A percentile compares a stretch with the other conserved stretches of the same genome.
These are phyloP conservation scores for Leptodirus hochenwartii DNA, from an alignment of 2,888 invertebrate species.

Conservation along the genomic window DNA sequence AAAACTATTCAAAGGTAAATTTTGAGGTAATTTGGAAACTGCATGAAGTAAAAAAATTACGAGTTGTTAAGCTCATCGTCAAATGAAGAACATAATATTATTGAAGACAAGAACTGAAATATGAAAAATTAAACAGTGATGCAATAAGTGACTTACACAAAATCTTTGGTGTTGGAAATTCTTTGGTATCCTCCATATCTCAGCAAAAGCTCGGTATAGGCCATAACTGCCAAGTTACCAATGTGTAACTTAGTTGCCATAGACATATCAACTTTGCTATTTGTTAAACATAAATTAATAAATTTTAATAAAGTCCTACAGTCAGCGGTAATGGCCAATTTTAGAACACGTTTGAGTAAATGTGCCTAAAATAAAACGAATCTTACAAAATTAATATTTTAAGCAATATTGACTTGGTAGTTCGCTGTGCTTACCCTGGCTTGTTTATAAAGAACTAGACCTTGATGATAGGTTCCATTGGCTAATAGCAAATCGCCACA, in stretches of 20 bases:
- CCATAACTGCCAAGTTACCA: constrained; percentile 44
- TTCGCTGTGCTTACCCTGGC: too few species aligned
- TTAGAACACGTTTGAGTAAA: constrained; percentile 38
- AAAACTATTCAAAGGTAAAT: too few species aligned
- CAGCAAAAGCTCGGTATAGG: constrained; percentile 37
- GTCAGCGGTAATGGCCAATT: constrained; percentile 41
- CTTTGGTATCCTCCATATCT: constrained; percentile 24
- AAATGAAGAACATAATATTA: too few species aligned
- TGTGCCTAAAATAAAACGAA: too few species aligned
- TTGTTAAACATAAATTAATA: constrained; percentile 34
- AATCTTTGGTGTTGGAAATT: constrained; percentile 27
- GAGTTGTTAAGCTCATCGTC: too few species aligned
- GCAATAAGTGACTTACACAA: constrained; percentile 29
- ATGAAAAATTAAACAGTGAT: too few species aligned
- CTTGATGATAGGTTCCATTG: constrained; percentile 54
- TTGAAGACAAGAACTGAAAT: too few species aligned
- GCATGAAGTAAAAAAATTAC: too few species aligned
- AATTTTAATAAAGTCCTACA: constrained; percentile 39
- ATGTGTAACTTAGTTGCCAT: constrained; percentile 42
- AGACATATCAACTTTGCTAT: constrained; percentile 35
- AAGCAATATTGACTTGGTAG: too few species aligned
- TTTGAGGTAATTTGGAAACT: too few species aligned
- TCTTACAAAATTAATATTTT: too few species aligned
- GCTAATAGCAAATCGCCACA: constrained; percentile 68
- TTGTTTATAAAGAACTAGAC: constrained; percentile 62